These are phyloP conservation scores for Epinephelus awoara DNA, from an alignment of 2,797 vertebrate species.

Conservation along the genomic window DNA sequence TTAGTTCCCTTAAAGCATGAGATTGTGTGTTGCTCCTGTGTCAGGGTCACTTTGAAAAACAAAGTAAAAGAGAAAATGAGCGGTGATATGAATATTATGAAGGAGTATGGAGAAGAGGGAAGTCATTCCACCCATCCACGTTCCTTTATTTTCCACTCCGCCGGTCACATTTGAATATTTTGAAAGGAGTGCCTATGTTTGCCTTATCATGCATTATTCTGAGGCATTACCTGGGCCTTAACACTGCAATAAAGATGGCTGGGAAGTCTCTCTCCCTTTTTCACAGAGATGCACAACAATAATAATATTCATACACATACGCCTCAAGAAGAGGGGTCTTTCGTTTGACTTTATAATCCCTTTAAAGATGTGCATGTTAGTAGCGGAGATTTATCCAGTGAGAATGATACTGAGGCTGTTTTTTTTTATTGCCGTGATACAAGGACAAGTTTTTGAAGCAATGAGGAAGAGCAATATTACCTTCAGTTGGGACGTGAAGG, in stretches of 20 bases:
- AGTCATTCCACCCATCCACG: constrained; percentile 81
- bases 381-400: constrained; percentile 50
- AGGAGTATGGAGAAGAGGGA: constrained; percentile 72
- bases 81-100: constrained; percentile 76
- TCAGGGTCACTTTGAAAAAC: constrained; percentile 76
- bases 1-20: constrained; percentile 25
- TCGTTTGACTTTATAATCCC: constrained; percentile 75
- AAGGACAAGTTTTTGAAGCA: constrained; percentile 40
- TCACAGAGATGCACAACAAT: constrained; percentile 76
- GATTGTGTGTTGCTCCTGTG: constrained; percentile 39
- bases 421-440: constrained; percentile 32
- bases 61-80: constrained; percentile 72
- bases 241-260: constrained; percentile 83
- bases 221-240: constrained; percentile 82
- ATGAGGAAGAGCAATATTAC: constrained; percentile 17
- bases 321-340: constrained; percentile 60
- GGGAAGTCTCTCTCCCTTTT: constrained; percentile 75
- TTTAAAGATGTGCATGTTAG: constrained; percentile 69
- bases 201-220: constrained; percentile 90
- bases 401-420: constrained; percentile 49
- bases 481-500: constrained; percentile 2
- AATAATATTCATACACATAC: constrained; percentile 80
- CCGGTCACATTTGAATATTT: constrained; percentile 87
- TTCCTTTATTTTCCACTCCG: constrained; percentile 87
- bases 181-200: constrained; percentile 87